Percentiles rank a stretch among this genome's conserved stretches.
Conservation (phyloP, 1,140 invertebrate species). For the Thaumatotibia leucotreta region DNA sequence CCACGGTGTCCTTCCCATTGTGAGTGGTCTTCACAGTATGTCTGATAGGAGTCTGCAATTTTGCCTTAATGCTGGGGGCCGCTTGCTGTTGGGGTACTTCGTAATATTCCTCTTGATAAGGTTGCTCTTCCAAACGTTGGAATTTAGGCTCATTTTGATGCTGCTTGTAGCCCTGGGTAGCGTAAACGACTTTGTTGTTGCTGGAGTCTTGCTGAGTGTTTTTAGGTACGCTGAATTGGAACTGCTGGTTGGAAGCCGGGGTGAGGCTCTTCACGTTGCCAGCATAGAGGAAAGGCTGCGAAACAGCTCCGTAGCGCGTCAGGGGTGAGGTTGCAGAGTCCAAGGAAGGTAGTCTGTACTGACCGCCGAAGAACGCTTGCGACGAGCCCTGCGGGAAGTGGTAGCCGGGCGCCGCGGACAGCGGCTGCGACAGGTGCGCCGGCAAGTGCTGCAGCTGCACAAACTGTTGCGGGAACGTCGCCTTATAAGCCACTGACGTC, state of each 20-base stretch:
- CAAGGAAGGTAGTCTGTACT: conserved; percentile 36
- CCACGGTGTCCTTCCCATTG: conserved; percentile 51
- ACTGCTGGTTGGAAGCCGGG: conserved; percentile 18
- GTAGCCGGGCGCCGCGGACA: conserved; percentile 38
- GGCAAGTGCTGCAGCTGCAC: conserved; percentile 60
- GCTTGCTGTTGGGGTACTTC: conserved; percentile 21
- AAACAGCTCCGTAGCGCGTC: conserved; percentile 27
- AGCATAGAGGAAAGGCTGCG: conserved; percentile 36
- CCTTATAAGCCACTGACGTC: conserved; percentile 43
- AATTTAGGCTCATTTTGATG: conserved; percentile 33
- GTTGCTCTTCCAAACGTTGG: conserved; percentile 29
- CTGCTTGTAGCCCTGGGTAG: conserved; percentile 26
- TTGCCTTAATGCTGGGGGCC: conserved; percentile 29
- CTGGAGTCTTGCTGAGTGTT: conserved; percentile 39
- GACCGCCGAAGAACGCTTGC: conserved; percentile 43
- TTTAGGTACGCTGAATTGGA: conserved; percentile 23
- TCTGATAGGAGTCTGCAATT: conserved; percentile 38
- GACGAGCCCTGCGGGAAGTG: conserved; percentile 45
- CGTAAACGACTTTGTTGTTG: conserved; percentile 38
- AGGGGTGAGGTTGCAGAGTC: conserved; percentile 30
- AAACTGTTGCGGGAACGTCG: conserved; percentile 56
- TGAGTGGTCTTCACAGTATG: conserved; percentile 39
- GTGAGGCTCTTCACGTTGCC: conserved; percentile 34
- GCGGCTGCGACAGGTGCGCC: conserved; percentile 54
- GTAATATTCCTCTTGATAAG: conserved; percentile 17